Evolutionary conservation across 2,888 invertebrate species (phyloP), one percentile per base, ranked within the genome.

Genomic region (Oscheius sp.): DNA sequence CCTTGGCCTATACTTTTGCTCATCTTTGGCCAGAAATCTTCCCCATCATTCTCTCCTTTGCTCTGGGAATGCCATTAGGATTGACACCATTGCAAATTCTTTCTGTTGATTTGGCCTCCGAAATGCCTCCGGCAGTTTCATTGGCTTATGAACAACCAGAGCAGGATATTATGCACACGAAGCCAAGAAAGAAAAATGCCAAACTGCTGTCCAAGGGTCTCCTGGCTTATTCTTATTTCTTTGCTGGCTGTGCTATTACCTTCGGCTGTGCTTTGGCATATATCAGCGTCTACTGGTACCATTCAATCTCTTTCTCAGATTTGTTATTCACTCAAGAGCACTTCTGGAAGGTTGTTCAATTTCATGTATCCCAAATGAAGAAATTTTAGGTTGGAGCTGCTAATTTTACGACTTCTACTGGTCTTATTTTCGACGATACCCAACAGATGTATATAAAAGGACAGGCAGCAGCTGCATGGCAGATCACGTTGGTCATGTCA

Each of bases 1-100:
- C 84, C 6, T 72, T 84, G 20, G 84, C 82, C 24, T 84, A 84
- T 71, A 84, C 84, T 1, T 79, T 83, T 50, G 82, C 83, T 8
- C 83, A 83, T 73, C 67, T 84, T n/a, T 85, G 84, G 83, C 85
- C 85, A 0, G 85, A 85, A 71, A 81, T 85, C 2, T 79, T 80
- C 45, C 85, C 85, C 2, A 83, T 85, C 50, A 80, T 85, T 59
- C 68, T 85, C 36, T 80, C 84, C 3, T 85, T 85, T 64, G 76
- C 78, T 20, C 73, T 85, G 20, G 85, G 85, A 33, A 72, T 85
- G 56, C 85, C 85, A 0, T 74, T 80, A 17, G 85, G 83, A 2
- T 57, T 85, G 6, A 81, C 82, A 8, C 83, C 84, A 0, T 71
- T 85, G 3, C 73, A 83, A 79, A 85, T 85, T 38, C 71, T 85